Evolutionary conservation across 2,113 vertebrate species (phyloP).

Genomic region (Megalops atlanticus): DNA sequence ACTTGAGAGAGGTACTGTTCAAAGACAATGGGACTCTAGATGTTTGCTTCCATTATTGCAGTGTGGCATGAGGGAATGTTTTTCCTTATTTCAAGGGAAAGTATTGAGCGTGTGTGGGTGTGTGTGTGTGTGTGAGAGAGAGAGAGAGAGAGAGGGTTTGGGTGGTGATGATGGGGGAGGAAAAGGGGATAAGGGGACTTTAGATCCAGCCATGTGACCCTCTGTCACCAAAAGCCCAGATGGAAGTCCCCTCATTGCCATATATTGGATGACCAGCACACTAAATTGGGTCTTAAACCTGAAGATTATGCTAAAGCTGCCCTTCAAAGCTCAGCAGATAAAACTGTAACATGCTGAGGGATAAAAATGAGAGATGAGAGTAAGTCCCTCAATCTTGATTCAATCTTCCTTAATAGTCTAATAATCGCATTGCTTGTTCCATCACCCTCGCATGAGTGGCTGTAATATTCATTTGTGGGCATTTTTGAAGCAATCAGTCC

Average conservation of each 20-base stretch:
- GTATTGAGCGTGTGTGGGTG: background rate
- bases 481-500: background rate
- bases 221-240: conserved; percentile 19
- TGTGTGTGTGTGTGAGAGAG: background rate
- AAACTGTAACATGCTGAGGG: conserved; percentile 8
- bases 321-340: conserved; percentile 32
- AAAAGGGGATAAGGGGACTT: too few species aligned
- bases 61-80: background rate
- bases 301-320: conserved; percentile 36
- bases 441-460: conserved; percentile 27
- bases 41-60: background rate
- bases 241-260: background rate
- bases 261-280: conserved; percentile 25
- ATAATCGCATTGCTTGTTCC: conserved; percentile 45
- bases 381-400: conserved; percentile 26
- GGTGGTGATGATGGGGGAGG: too few species aligned
- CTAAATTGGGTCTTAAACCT: conserved; percentile 37
- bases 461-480: conserved; percentile 14
- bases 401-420: conserved; percentile 33
- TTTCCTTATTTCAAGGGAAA: background rate
- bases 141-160: too few species aligned
- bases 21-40: background rate
- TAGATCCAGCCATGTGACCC: background rate
- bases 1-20: background rate
- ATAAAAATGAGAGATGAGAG: conserved; percentile 15